A percentile compares a stretch with the other conserved stretches of the same genome.
Evolutionary conservation across 1,140 invertebrate genomes (phyloP).

Genomic region (Hestina assimilis): DNA sequence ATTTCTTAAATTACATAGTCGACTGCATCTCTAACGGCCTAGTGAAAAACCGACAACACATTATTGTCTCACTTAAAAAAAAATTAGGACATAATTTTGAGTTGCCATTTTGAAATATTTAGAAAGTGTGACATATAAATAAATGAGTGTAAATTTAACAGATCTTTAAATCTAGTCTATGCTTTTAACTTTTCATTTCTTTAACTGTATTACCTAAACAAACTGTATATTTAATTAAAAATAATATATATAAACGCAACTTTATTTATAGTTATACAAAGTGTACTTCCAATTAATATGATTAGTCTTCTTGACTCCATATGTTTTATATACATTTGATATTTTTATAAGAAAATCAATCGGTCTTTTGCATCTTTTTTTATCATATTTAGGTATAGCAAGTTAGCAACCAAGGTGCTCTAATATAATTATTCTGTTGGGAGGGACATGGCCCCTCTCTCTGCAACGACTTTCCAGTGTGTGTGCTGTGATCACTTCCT

Average conservation of each 20-base stretch:
- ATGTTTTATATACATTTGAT: constrained; percentile 58
- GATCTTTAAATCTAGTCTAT: constrained; percentile 67
- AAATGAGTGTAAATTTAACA: constrained; percentile 49
- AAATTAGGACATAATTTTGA: constrained; percentile 21
- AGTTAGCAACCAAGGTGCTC: constrained; percentile 73
- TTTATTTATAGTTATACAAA: constrained; percentile 49
- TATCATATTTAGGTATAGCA: constrained; percentile 70
- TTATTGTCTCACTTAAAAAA: no score
- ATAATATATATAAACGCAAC: constrained; percentile 15
- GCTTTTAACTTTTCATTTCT: constrained; percentile 53
- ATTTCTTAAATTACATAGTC: constrained; percentile 1
- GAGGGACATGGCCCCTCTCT: constrained; percentile 68
- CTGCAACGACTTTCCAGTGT: constrained; percentile 77
- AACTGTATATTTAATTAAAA: constrained; percentile 12
- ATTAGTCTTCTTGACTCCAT: constrained; percentile 34
- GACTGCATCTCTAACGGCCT: constrained; percentile 26
- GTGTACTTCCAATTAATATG: constrained; percentile 43
- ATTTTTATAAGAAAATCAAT: constrained; percentile 58
- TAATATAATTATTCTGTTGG: constrained; percentile 68
- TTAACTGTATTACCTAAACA: constrained; percentile 33
- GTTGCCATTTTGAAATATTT: constrained; percentile 53
- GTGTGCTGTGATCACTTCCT: constrained; percentile 78
- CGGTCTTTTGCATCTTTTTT: constrained; percentile 62
- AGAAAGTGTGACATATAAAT: constrained; percentile 37
- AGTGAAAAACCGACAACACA: constrained; percentile 4